Conservation (phyloP, 2,888 invertebrate genomes). For the Lasioglossum leucozonium region DNA sequence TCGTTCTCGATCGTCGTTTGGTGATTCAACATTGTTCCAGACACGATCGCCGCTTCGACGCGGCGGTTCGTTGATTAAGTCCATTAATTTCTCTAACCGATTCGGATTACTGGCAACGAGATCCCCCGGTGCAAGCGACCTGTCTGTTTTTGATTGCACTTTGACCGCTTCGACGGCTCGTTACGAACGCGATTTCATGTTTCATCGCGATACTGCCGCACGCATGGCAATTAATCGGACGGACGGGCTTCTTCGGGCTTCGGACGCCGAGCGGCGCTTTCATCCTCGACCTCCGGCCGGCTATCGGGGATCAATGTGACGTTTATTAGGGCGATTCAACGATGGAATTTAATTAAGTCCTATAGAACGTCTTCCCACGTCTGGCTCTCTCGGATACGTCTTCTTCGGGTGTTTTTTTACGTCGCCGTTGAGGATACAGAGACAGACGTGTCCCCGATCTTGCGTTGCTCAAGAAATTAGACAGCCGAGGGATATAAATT, state of each 20-base stretch:
- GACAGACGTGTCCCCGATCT: background rate
- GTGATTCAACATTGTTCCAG: background rate
- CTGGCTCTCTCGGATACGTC: background rate
- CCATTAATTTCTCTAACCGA: background rate
- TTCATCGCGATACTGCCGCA: slow-evolving; percentile 16
- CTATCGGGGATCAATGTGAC: slow-evolving; percentile 1
- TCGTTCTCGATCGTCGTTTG: background rate
- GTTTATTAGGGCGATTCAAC: slow-evolving; percentile 41
- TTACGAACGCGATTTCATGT: slow-evolving; percentile 40
- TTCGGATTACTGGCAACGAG: background rate
- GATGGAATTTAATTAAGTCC: slow-evolving; percentile 24
- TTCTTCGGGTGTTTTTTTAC: background rate
- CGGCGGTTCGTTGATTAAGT: background rate
- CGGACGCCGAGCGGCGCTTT: background rate
- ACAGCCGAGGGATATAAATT: background rate
- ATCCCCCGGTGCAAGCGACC: background rate
- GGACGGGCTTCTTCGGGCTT: too few relatives aligned
- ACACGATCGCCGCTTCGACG: background rate
- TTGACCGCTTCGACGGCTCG: slow-evolving; percentile 20
- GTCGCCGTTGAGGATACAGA: background rate
- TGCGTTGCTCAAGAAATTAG: background rate
- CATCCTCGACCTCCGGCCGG: slow-evolving; percentile 30
- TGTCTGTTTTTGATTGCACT: slow-evolving; percentile 24
- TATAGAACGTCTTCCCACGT: background rate
- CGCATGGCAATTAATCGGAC: slow-evolving; percentile 18